Conservation (phyloP, 2,113 vertebrate species). For the Mesocricetus auratus region DNA sequence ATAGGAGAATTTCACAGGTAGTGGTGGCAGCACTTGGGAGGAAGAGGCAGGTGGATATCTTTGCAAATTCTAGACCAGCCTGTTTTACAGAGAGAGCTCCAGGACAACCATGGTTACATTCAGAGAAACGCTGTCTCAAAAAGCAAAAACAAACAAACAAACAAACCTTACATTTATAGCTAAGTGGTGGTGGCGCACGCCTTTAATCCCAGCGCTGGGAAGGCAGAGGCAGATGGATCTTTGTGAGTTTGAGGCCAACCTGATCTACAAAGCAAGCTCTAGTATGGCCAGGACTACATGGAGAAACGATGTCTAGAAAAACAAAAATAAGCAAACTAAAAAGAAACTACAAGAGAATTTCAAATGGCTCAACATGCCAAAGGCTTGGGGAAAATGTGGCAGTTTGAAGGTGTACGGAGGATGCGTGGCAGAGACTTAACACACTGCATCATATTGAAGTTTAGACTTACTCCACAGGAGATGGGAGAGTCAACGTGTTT, state of each 20-base stretch:
- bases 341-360: background rate
- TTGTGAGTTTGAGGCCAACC: too few species aligned
- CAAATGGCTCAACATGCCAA: background rate
- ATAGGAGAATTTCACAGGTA: background rate
- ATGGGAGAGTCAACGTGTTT: background rate
- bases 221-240: too few species aligned
- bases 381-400: background rate
- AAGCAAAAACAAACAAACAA: background rate
- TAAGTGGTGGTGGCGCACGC: too few species aligned
- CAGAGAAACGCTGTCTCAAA: background rate
- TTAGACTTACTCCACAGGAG: background rate
- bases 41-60: background rate
- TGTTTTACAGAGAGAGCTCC: background rate
- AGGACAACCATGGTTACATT: background rate
- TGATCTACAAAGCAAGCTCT: too few species aligned
- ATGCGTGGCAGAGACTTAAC: background rate
- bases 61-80: background rate
- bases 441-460: background rate
- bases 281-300: too few species aligned
- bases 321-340: background rate
- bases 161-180: too few species aligned
- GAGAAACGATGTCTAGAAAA: background rate
- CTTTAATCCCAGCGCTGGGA: too few species aligned
- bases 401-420: background rate
- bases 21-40: background rate